These are phyloP conservation scores for Limnothrissa miodon DNA, from an alignment of 2,113 vertebrate species.

Conservation along the genomic window DNA sequence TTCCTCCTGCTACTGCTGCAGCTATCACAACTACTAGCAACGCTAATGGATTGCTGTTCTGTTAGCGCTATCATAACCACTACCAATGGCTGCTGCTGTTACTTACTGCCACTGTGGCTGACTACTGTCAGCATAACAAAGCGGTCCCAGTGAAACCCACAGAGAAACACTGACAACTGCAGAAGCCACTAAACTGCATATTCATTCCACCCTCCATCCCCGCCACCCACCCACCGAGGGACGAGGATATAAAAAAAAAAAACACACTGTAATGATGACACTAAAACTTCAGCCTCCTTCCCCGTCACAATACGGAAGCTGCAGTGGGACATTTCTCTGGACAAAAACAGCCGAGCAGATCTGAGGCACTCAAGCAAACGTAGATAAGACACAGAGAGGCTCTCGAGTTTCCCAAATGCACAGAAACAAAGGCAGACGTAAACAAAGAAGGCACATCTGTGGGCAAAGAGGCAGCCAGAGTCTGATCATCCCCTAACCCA, in stretches of 20 bases:
- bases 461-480: not conserved
- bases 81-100: not conserved
- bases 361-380: not conserved
- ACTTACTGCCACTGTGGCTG: not conserved
- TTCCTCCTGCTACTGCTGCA: not conserved
- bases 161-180: not conserved
- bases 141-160: not conserved
- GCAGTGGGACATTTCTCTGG: conserved; percentile 8
- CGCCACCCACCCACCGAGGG: conserved; percentile 5
- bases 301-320: not conserved
- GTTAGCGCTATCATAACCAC: not conserved
- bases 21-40: not conserved
- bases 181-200: not conserved
- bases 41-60: not conserved
- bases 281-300: conserved; percentile 8
- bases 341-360: not conserved
- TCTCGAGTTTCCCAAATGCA: conserved; percentile 8
- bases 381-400: not conserved
- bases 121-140: not conserved
- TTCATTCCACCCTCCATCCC: not conserved
- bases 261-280: not conserved
- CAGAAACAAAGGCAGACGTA: conserved; percentile 13
- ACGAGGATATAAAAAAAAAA: conserved; percentile 18
- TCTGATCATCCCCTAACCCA: not conserved
- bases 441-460: conserved; percentile 10